Base-by-base conservation (phyloP, 2,888 invertebrate genomes). In the Melipona bicolor region DNA sequence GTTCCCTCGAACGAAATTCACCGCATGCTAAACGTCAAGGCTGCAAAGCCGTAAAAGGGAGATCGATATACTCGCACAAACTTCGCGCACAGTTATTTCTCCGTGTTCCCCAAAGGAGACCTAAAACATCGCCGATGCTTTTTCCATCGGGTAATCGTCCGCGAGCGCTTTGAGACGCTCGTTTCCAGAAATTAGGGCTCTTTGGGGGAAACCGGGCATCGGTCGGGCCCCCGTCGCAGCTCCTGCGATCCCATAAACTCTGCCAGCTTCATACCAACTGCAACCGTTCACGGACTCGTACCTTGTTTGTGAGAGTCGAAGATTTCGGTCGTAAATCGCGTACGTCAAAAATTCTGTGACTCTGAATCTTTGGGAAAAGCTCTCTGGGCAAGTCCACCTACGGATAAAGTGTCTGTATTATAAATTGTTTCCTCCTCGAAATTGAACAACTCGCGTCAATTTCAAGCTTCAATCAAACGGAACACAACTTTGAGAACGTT, bases 21-120 rank as follows among this genome's bases (percentile, higher is more conserved):
- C 50, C 11, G 71, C 77, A 77, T 77, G 64, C 71, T 77, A 69
- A 77, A 77, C 61, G 17, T 50, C 61, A 69, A 61, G 50, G 11
- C n/a, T 32, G 36, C 52, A 61, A 24, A 69, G 15, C 24, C 49
- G 21, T 56, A 49, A 15, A 50, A 50, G 36, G 27, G 43, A 27
- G n/a, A 71, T 65, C 77, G 24, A 71, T 77, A 70, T 43, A 52
- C 36, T 15, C 21, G 27, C 70, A 52, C 70, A 62, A 56, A 70
- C 24, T 64, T 52, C 27, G 24, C 6, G 61, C 69, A 64, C 70
- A 17, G 24, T 70, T 70, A 24, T 62, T 70, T 64, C 62, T 2
- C 27, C 54, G 27, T 52, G 61, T 76, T 9, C 49, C 54, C 69
- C 49, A 76, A 70, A 50, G 62, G 50, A 68, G 52, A 59, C n/a